Base-by-base conservation (phyloP, 2,888 invertebrate species). In the Drosophila atripex region DNA sequence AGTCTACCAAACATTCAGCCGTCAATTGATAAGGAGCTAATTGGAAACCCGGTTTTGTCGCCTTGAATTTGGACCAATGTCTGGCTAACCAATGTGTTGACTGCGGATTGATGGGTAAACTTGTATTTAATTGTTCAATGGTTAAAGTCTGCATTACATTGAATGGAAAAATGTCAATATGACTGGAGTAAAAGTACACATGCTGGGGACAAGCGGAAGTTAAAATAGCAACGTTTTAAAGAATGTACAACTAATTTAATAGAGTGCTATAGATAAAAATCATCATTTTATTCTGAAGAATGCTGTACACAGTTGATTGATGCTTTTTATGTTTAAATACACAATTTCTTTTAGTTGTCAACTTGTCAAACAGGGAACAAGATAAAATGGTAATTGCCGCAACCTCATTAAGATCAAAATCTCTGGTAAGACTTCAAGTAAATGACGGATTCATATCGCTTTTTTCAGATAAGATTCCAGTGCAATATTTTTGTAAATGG, bases 1-100 rank as follows among this genome's bases (percentile, higher is more conserved):
- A 68, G 45, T 77, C 43, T 55, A 64, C 54, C 58, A 16, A 51
- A 66, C 43, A 63, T 47, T 52, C 32, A 60, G 49, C 55, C 43
- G 46, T 52, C 41, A 45, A 73, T 73, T 78, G 85, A 85, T 85
- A 80, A 85, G 66, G 65, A 49, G n/a, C 51, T 53, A 60, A 69
- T 57, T 59, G 49, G 54, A 51, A 41, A 51, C 39, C 54, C 52
- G 21, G 66, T 23, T 30, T 12, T 9, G 30, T 30, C 21, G 14
- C 25, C 12, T 6, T 50, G 18, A 14, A 18, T 61, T 21, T 60
- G 32, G 16, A 43, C 50, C 28, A 30, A 14, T 38, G 39, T 30
- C 47, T 30, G 3, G 11, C 16, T 2, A 18, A 18, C 18, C 2
- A 18, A 18, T 18, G 18, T 18, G 18, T 18, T 18, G 18, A 18